Percentiles rank a stretch among this genome's conserved stretches.
These are phyloP conservation scores for Pissodes strobi DNA, from an alignment of 1,140 invertebrate species.

Conservation along the genomic window DNA sequence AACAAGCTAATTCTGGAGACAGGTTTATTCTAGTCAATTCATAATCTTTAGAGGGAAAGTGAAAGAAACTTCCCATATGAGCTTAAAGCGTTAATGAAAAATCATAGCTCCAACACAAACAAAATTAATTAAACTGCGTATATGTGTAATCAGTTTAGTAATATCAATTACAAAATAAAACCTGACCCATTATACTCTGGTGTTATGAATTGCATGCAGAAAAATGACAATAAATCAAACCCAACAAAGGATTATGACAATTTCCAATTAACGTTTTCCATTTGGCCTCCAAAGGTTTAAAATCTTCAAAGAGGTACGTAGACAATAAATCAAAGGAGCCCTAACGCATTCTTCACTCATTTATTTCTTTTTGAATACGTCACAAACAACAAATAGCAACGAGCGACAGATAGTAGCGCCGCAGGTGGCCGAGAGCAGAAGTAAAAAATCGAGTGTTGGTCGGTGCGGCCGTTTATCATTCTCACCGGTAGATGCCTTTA, in stretches of 20 bases:
- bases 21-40: too few species aligned
- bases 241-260: conserved; percentile 14
- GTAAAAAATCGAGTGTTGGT: conserved; percentile 3
- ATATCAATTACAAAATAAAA: too few species aligned
- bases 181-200: too few species aligned
- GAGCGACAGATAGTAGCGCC: conserved; percentile 10
- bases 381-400: conserved; percentile 16
- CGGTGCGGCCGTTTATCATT: conserved; percentile 8
- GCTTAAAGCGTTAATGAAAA: too few species aligned
- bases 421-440: conserved; percentile 11
- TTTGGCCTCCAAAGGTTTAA: conserved; percentile 8
- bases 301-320: conserved; percentile 3
- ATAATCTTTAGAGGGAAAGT: too few species aligned
- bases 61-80: too few species aligned
- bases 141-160: too few species aligned
- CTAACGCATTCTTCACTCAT: conserved; percentile 20
- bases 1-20: too few species aligned
- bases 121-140: too few species aligned
- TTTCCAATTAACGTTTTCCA: conserved; percentile 22
- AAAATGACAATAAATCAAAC: conserved; percentile 14
- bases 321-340: conserved; percentile 19
- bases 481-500: not conserved
- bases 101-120: too few species aligned
- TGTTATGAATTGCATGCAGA: too few species aligned
- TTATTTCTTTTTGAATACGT: conserved; percentile 14